Conservation (phyloP, 2,113 vertebrate genomes). For the Thunnus maccoyii region DNA sequence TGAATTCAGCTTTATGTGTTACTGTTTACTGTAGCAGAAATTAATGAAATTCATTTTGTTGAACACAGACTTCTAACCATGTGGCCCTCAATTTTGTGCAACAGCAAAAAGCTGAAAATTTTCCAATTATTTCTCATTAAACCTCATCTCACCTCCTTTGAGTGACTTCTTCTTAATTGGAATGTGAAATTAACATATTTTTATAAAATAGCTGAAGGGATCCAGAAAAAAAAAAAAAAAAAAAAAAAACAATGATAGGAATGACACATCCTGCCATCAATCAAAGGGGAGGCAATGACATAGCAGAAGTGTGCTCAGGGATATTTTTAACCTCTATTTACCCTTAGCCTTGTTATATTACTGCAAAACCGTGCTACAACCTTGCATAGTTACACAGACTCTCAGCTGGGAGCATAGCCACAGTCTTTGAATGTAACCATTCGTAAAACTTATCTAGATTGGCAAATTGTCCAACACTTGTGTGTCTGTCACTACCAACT, state of each 20-base stretch:
- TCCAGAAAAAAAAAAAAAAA: slow-evolving; percentile 10
- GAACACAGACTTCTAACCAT: slow-evolving; percentile 35
- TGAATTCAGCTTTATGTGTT: slow-evolving; percentile 11
- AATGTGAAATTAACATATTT: slow-evolving; percentile 77
- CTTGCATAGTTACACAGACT: slow-evolving; percentile 9
- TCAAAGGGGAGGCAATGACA: slow-evolving; percentile 57
- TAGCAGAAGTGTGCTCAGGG: slow-evolving; percentile 50
- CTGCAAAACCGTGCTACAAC: slow-evolving; percentile 31
- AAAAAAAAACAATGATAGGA: slow-evolving; percentile 38
- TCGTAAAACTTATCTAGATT: slow-evolving; percentile 37
- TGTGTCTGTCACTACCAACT: background rate
- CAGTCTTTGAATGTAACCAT: slow-evolving; percentile 38
- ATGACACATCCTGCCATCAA: slow-evolving; percentile 69
- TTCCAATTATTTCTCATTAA: slow-evolving; percentile 67
- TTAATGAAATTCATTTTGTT: slow-evolving; percentile 46
- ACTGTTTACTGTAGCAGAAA: slow-evolving; percentile 53
- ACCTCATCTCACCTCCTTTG: slow-evolving; percentile 61
- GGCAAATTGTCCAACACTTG: background rate
- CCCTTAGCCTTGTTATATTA: slow-evolving; percentile 50
- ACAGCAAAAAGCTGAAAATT: slow-evolving; percentile 38
- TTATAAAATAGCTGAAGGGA: slow-evolving; percentile 69
- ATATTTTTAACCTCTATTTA: slow-evolving; percentile 75
- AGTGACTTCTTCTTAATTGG: slow-evolving; percentile 75
- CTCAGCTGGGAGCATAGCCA: slow-evolving; percentile 36
- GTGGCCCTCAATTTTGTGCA: slow-evolving; percentile 35